These are phyloP conservation scores for Aphodius sticticus DNA, from an alignment of 2,888 invertebrate genomes.

Conservation along the genomic window DNA sequence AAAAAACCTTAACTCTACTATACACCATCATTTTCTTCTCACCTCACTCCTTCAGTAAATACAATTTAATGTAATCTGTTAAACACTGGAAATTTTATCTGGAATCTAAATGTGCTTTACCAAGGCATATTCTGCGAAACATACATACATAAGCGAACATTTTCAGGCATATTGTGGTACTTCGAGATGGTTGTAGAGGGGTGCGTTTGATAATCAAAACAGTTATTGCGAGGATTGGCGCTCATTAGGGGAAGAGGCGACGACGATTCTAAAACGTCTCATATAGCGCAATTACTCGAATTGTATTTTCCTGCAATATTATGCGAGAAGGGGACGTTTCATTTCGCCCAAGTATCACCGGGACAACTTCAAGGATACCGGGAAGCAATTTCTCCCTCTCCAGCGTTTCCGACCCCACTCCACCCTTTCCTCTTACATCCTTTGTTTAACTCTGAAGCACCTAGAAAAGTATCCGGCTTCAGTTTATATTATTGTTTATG, in stretches of 20 bases:
- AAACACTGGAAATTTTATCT: no score
- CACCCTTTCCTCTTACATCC: neutral
- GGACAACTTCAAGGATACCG: neutral
- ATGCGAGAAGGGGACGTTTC: neutral
- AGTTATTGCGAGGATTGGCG: neutral
- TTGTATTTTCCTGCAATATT: neutral
- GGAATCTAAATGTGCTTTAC: no score
- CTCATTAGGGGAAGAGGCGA: neutral
- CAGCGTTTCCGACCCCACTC: no score
- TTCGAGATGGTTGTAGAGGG: neutral
- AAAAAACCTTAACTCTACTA: no score
- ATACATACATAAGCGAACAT: neutral
- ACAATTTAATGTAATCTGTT: no score
- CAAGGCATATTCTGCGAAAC: no score
- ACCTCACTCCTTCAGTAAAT: no score
- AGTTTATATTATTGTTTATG: neutral
- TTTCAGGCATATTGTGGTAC: neutral
- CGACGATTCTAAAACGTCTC: neutral
- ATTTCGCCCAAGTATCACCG: neutral
- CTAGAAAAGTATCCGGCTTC: neutral
- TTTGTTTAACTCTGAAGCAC: neutral
- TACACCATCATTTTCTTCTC: no score
- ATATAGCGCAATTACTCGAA: neutral
- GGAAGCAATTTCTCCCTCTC: no score
- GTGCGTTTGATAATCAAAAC: constrained; percentile 4